A percentile compares a stretch with the other conserved stretches of the same genome.
phyloP scores from a whole-genome alignment of 53 echinoderm and acorn worm species.

The Hippasteria phrygiana region DNA sequence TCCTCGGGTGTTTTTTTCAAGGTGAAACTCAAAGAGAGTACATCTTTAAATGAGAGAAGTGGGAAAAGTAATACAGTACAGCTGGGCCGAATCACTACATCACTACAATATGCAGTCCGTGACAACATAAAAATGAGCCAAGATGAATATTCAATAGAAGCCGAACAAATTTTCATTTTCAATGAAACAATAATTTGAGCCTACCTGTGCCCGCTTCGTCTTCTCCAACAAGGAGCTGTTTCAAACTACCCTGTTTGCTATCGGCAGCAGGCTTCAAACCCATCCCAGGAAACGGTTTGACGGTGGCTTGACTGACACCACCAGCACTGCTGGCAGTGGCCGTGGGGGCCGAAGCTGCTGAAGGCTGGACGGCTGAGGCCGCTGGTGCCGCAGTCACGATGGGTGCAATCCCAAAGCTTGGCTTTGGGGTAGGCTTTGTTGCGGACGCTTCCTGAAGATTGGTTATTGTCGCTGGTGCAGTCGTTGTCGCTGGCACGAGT shows the following conservation, averaged over 20 bases:
- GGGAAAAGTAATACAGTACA: too few relatives aligned
- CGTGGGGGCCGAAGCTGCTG: background rate
- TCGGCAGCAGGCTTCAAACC: background rate
- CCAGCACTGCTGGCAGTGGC: background rate
- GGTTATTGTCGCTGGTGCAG: slow-evolving; percentile 29
- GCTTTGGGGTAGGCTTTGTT: background rate
- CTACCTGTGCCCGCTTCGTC: slow-evolving; percentile 76
- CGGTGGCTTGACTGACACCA: background rate
- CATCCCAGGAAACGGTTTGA: background rate
- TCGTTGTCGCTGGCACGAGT: background rate
- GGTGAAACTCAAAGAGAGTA: too few relatives aligned
- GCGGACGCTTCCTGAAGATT: background rate
- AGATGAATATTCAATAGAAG: too few relatives aligned
- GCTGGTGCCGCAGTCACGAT: slow-evolving; percentile 11
- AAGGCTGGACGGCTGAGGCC: slow-evolving; percentile 9
- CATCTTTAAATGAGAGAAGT: too few relatives aligned
- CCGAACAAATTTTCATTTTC: too few relatives aligned
- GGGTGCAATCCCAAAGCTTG: slow-evolving; percentile 25
- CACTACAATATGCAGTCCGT: too few relatives aligned
- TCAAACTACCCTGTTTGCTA: background rate
- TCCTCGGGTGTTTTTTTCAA: too few relatives aligned
- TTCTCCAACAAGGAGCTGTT: slow-evolving; percentile 39
- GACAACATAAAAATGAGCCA: too few relatives aligned
- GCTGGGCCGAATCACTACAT: too few relatives aligned
- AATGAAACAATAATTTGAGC: too few relatives aligned